Conservation (phyloP, 2,113 vertebrate species). For the Gymnorhina tibicen region DNA sequence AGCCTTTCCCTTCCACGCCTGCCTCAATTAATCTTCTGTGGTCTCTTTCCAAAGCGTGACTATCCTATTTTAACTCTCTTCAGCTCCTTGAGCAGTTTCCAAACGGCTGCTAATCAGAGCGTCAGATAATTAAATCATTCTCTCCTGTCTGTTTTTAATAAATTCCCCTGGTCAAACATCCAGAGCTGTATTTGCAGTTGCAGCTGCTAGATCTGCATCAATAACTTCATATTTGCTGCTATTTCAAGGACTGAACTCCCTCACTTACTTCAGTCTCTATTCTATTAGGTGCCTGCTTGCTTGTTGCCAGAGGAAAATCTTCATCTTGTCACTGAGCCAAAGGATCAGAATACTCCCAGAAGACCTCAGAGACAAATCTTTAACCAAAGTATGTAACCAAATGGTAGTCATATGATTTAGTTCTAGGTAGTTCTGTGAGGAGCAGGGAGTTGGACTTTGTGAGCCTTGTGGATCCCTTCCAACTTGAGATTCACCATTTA, state of each 20-base stretch:
- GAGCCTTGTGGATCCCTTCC: background rate
- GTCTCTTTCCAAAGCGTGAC: conserved; percentile 44
- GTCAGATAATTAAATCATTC: background rate
- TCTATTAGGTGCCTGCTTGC: background rate
- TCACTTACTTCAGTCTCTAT: background rate
- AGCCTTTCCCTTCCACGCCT: conserved; percentile 55
- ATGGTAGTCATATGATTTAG: background rate
- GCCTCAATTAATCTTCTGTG: conserved; percentile 59
- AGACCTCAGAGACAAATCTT: background rate
- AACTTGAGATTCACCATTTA: background rate
- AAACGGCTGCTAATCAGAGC: background rate
- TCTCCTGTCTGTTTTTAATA: conserved; percentile 4
- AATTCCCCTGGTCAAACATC: background rate
- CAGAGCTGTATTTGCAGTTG: conserved; percentile 4
- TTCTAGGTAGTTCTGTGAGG: background rate
- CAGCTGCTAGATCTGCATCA: conserved; percentile 8
- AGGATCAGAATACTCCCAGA: background rate
- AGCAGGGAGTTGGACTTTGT: background rate
- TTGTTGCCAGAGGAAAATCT: conserved; percentile 19
- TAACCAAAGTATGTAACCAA: background rate
- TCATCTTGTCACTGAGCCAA: background rate
- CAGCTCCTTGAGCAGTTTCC: conserved; percentile 31
- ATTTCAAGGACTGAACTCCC: conserved; percentile 1
- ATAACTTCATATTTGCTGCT: conserved; percentile 23
- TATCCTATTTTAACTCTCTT: conserved; percentile 49